phyloP scores from a whole-genome alignment of 1,140 invertebrate species.

The Bathynomus jamesi region DNA sequence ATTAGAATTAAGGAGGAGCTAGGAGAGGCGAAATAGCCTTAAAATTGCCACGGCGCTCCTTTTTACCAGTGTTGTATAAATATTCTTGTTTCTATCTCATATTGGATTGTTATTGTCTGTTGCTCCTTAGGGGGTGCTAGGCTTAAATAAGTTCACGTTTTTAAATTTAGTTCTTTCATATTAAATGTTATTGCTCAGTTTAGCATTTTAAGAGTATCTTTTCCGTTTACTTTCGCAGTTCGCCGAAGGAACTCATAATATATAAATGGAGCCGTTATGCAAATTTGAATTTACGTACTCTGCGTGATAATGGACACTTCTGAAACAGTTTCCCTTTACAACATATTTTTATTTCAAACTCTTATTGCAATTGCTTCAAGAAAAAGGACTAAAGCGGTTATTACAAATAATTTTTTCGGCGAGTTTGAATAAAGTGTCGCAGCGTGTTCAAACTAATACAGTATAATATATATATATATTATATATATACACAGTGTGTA shows the following conservation, averaged over 20 bases:
- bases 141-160: slow-evolving; percentile 1
- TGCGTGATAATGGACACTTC: background rate
- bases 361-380: background rate
- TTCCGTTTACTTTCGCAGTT: background rate
- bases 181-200: background rate
- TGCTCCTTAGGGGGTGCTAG: background rate
- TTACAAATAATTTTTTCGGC: too few relatives aligned
- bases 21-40: background rate
- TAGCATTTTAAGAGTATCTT: background rate
- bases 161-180: background rate
- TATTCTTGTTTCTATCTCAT: background rate
- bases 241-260: background rate
- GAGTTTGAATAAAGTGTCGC: too few relatives aligned
- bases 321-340: background rate
- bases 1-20: background rate
- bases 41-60: background rate
- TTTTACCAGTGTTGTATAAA: background rate
- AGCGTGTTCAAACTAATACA: too few relatives aligned
- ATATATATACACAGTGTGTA: too few relatives aligned
- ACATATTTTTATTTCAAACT: background rate
- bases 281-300: background rate
- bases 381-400: background rate
- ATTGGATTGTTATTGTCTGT: slow-evolving; percentile 1
- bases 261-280: background rate
- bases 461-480: too few relatives aligned